Evolutionary conservation across 2,888 invertebrate species (phyloP).

Genomic region (Conchocele bisecta): DNA sequence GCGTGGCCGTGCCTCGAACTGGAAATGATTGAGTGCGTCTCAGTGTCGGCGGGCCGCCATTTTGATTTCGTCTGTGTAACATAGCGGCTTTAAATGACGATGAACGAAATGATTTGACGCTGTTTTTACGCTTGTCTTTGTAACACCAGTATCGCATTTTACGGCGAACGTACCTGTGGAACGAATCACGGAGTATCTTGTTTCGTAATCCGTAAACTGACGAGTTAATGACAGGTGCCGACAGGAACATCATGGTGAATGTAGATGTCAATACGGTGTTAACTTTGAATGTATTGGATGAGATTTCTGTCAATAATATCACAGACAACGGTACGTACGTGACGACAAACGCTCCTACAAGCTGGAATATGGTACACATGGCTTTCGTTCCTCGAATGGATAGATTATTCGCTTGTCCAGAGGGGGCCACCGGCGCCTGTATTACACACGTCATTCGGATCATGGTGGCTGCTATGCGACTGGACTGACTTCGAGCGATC

Average conservation of each 20-base stretch:
- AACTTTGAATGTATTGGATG: constrained; percentile 48
- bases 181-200: constrained; percentile 73
- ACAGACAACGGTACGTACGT: constrained; percentile 75
- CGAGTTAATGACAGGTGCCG: constrained; percentile 75
- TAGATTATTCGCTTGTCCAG: constrained; percentile 57
- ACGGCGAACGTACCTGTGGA: constrained; percentile 67
- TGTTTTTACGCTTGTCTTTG: constrained; percentile 71
- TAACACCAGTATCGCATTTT: constrained; percentile 69
- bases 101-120: constrained; percentile 62
- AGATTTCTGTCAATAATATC: constrained; percentile 62
- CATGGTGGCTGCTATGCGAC: constrained; percentile 78
- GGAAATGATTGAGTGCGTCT: constrained; percentile 58
- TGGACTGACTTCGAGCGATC: constrained; percentile 76
- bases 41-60: constrained; percentile 27
- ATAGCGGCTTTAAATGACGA: constrained; percentile 54
- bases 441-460: constrained; percentile 78
- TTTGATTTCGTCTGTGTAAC: constrained; percentile 27
- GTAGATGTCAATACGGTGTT: constrained; percentile 64
- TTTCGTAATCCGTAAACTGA: constrained; percentile 76
- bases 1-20: constrained; percentile 34
- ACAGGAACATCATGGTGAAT: constrained; percentile 71
- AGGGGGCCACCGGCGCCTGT: constrained; percentile 73
- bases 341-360: constrained; percentile 73
- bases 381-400: constrained; percentile 75
- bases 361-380: constrained; percentile 76